Conservation (phyloP, 2,113 vertebrate species). For the Corynorhinus townsendii region DNA sequence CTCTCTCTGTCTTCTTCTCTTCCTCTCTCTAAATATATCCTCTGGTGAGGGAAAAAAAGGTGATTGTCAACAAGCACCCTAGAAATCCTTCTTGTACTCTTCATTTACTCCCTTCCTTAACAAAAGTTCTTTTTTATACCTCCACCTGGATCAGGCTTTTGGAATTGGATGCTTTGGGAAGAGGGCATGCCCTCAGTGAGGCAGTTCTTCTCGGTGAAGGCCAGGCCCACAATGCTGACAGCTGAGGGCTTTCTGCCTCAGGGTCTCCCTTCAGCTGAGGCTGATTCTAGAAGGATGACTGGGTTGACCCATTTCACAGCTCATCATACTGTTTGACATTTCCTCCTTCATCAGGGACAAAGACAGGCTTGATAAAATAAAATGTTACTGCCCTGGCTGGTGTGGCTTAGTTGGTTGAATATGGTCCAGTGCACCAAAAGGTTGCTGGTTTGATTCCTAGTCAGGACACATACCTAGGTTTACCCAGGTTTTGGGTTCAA, state of each 20-base stretch:
- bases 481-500: too few relatives aligned
- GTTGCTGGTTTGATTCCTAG: too few relatives aligned
- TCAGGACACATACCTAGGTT: too few relatives aligned
- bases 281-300: neutral
- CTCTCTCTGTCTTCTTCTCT: too few relatives aligned
- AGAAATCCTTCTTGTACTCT: neutral
- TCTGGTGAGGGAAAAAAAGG: too few relatives aligned
- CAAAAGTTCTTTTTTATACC: neutral
- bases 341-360: neutral
- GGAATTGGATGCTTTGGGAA: neutral
- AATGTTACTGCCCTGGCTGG: neutral
- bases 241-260: neutral
- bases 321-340: neutral
- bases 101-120: neutral
- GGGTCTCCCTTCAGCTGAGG: neutral
- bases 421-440: too few relatives aligned
- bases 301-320: neutral
- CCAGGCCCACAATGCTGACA: too few relatives aligned
- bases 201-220: neutral
- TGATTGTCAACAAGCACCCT: neutral
- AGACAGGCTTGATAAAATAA: neutral
- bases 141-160: neutral
- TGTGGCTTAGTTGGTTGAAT: too few relatives aligned
- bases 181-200: neutral
- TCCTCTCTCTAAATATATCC: too few relatives aligned